A percentile compares a stretch with the other conserved stretches of the same genome.
Evolutionary conservation across 2,888 invertebrate species (phyloP).

Genomic region (Philopedon plagiatum): DNA sequence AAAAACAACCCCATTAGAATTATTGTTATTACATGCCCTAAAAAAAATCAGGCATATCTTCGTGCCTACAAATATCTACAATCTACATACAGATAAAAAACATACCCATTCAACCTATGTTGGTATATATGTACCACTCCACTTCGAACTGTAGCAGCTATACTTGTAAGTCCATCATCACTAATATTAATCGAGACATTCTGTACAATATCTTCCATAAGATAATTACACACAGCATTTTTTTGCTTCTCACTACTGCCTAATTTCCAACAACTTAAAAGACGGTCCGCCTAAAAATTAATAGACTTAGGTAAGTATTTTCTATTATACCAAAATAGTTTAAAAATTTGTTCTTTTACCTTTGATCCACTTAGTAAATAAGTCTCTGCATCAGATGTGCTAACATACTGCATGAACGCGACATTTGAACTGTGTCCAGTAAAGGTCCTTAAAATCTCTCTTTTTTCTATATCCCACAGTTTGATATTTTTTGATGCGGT

Average conservation of each 20-base stretch:
- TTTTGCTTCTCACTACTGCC: conserved; percentile 69
- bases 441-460: conserved; percentile 75
- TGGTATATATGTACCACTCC: conserved; percentile 86
- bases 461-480: conserved; percentile 75
- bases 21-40: no score
- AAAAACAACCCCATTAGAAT: no score
- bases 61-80: no score
- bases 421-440: conserved; percentile 77
- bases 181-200: conserved; percentile 70
- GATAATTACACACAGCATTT: conserved; percentile 73
- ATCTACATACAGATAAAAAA: not conserved
- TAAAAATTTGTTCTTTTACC: conserved; percentile 54
- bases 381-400: conserved; percentile 58
- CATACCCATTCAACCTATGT: conserved; percentile 81
- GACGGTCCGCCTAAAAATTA: conserved; percentile 65
- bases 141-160: conserved; percentile 77
- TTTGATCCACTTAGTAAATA: conserved; percentile 70
- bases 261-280: conserved; percentile 71
- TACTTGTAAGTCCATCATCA: conserved; percentile 70
- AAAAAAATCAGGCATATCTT: no score
- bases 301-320: not conserved
- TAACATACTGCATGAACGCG: conserved; percentile 67
- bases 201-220: conserved; percentile 79
- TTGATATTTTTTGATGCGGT: conserved; percentile 71
- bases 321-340: not conserved